Evolutionary conservation across 1,140 invertebrate species (phyloP).

Genomic region (Camponotus floridanus): DNA sequence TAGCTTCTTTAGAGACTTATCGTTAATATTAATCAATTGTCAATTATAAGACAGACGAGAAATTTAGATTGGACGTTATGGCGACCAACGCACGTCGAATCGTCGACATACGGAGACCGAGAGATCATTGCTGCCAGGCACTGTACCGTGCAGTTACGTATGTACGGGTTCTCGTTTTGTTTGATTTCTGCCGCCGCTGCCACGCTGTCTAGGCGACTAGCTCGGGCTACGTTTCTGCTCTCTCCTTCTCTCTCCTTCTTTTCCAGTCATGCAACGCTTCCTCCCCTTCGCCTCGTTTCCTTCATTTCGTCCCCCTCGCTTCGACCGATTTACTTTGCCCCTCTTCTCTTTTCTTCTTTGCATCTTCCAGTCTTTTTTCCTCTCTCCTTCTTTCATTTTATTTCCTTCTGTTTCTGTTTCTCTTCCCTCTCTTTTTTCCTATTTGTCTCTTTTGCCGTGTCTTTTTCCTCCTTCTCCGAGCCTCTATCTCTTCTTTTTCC

Average conservation of each 20-base stretch:
- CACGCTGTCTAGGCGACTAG: slow-evolving; percentile 83
- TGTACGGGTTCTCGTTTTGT: slow-evolving; percentile 75
- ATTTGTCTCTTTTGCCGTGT: not conserved
- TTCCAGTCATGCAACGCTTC: slow-evolving; percentile 39
- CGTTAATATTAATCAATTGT: too few species aligned
- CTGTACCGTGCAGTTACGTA: slow-evolving; percentile 63
- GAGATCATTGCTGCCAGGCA: slow-evolving; percentile 29
- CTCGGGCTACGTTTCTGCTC: slow-evolving; percentile 68
- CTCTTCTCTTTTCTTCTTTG: not conserved
- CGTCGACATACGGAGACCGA: not conserved
- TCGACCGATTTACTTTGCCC: slow-evolving; percentile 24
- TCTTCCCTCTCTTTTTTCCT: not conserved
- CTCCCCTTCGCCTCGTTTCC: slow-evolving; percentile 36
- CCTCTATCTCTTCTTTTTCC: not conserved
- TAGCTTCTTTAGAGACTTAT: too few species aligned
- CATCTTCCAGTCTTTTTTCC: slow-evolving; percentile 1
- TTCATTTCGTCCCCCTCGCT: slow-evolving; percentile 47
- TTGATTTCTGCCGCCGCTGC: slow-evolving; percentile 79
- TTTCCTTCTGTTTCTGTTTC: not conserved
- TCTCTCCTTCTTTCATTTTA: not conserved
- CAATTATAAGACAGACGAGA: too few species aligned
- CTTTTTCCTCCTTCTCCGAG: not conserved
- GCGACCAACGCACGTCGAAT: not conserved
- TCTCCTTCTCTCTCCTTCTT: slow-evolving; percentile 63
- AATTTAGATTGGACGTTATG: not conserved